Evolutionary conservation across 1,140 invertebrate species (phyloP).

Genomic region (Wasmannia auropunctata): DNA sequence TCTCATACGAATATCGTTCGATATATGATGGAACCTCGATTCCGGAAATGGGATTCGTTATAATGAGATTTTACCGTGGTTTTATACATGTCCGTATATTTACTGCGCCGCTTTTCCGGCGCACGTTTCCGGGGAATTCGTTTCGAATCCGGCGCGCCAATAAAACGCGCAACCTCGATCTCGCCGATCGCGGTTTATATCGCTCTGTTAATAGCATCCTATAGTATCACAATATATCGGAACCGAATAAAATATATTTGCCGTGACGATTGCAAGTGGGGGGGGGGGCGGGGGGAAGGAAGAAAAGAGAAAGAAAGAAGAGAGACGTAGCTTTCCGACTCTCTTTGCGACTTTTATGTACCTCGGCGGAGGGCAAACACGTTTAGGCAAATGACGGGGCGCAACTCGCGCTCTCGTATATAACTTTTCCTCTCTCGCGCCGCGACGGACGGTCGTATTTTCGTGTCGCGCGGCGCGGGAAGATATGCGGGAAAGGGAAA

Average conservation of each 20-base stretch:
- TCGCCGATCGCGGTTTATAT: background rate
- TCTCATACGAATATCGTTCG: background rate
- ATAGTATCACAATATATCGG: background rate
- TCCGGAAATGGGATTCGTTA: background rate
- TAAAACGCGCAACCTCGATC: background rate
- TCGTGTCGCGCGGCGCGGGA: background rate
- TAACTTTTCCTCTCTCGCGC: conserved; percentile 7
- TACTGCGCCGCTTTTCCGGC: background rate
- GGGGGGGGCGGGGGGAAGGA: too few species aligned
- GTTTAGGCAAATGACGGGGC: conserved; percentile 16
- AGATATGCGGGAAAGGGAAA: conserved; percentile 35
- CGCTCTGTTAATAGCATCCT: background rate
- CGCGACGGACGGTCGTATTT: background rate
- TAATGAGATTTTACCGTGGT: conserved; percentile 23
- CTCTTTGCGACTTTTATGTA: background rate
- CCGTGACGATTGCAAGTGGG: background rate
- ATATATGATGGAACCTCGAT: background rate
- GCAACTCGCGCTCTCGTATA: background rate
- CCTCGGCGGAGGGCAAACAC: background rate
- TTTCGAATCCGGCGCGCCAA: conserved; percentile 4
- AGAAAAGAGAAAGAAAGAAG: background rate
- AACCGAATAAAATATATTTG: background rate
- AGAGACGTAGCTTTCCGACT: background rate
- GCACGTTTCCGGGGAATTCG: background rate
- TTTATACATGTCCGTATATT: background rate